Evolutionary conservation across 1,140 invertebrate genomes (phyloP).

Genomic region (Dryas iulia): DNA sequence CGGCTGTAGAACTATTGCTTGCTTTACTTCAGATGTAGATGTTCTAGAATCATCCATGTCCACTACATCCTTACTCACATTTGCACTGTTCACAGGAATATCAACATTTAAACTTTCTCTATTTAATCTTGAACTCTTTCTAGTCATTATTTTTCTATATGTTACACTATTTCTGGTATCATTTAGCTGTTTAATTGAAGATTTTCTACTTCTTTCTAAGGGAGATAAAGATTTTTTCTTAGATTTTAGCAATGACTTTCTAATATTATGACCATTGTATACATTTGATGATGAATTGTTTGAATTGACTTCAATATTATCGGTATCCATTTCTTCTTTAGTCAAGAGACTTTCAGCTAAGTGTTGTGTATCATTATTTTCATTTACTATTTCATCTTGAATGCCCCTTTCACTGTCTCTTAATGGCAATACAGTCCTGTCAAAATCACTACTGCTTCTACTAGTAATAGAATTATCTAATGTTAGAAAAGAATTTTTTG

Average conservation of each 20-base stretch:
- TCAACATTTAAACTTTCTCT: neutral
- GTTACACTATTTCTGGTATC: neutral
- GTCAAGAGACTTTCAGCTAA: neutral
- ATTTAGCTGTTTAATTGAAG: neutral
- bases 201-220: neutral
- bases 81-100: neutral
- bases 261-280: neutral
- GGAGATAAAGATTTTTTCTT: neutral
- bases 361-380: conserved; percentile 5
- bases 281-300: neutral
- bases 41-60: conserved; percentile 12
- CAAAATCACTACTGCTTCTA: conserved; percentile 38
- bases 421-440: conserved; percentile 47
- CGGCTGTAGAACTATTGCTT: conserved; percentile 61
- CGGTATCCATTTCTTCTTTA: neutral
- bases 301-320: neutral
- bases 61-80: neutral
- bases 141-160: conserved; percentile 11
- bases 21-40: conserved; percentile 35
- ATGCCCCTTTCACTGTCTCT: conserved; percentile 8
- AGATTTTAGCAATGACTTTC: neutral
- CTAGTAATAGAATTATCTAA: conserved; percentile 45
- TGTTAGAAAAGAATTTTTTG: conserved; percentile 50
- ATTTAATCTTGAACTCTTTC: conserved; percentile 21
- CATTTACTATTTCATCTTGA: conserved; percentile 8